These are phyloP conservation scores for Tenthredo amoena DNA, from an alignment of 2,888 invertebrate genomes.

Conservation along the genomic window DNA sequence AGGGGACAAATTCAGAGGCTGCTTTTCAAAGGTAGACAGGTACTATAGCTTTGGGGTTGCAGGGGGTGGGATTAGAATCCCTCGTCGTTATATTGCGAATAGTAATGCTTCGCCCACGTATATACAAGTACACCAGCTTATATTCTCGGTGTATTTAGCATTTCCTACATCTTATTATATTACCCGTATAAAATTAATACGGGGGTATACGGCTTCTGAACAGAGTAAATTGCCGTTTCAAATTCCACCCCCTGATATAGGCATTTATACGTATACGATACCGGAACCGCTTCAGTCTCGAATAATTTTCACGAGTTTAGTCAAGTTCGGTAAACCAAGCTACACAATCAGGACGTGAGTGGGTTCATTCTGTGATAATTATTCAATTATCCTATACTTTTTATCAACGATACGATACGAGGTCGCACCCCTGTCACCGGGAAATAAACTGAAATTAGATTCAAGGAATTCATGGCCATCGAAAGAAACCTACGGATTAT, in stretches of 20 bases:
- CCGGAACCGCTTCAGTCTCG: background rate
- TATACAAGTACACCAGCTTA: background rate
- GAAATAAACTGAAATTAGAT: background rate
- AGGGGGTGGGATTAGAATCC: conserved; percentile 1
- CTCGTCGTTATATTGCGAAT: background rate
- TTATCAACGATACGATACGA: background rate
- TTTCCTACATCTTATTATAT: background rate
- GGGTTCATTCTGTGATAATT: background rate
- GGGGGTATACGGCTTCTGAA: background rate
- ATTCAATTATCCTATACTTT: background rate
- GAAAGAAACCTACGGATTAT: background rate
- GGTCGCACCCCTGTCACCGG: background rate
- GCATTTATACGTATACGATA: background rate
- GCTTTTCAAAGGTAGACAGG: conserved; percentile 5
- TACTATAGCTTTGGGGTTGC: background rate
- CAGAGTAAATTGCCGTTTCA: background rate
- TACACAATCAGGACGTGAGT: background rate
- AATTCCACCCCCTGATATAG: background rate
- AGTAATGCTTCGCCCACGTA: background rate
- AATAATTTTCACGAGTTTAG: conserved; percentile 3
- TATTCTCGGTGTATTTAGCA: background rate
- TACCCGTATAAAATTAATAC: background rate
- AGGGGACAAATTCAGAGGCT: background rate
- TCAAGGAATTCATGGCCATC: background rate
- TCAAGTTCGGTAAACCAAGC: background rate